phyloP scores from a whole-genome alignment of 2,797 vertebrate species.

The Hoplostethus mediterraneus region DNA sequence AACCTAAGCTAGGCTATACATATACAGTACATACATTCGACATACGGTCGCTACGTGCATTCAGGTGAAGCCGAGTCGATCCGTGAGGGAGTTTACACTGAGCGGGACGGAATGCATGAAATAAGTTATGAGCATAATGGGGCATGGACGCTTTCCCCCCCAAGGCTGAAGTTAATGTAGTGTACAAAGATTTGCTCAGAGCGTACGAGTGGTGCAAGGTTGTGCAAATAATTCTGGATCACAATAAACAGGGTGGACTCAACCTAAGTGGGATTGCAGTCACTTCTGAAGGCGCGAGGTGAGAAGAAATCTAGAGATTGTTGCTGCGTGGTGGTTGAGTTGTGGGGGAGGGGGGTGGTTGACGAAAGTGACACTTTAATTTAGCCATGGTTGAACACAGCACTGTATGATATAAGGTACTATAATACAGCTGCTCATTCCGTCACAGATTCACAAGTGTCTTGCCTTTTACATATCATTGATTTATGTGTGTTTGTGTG shows the following conservation, averaged over 20 bases:
- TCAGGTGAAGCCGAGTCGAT: no score
- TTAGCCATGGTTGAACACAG: not conserved
- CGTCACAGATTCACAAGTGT: not conserved
- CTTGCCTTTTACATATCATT: not conserved
- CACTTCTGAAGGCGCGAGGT: not conserved
- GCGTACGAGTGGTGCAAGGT: not conserved
- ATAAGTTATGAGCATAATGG: not conserved
- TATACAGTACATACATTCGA: no score
- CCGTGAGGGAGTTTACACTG: no score
- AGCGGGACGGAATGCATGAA: not conserved
- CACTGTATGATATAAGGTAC: not conserved
- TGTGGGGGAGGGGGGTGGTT: not conserved
- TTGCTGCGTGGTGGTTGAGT: no score
- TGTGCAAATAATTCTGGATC: not conserved
- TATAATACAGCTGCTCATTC: not conserved
- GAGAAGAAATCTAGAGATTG: no score
- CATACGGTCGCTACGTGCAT: no score
- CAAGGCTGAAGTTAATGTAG: not conserved
- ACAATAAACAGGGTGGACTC: not conserved
- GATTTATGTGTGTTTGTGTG: constrained; percentile 12
- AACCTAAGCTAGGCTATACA: no score
- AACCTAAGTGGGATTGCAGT: not conserved
- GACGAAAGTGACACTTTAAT: not conserved
- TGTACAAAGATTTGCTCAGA: not conserved
- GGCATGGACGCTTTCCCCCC: no score